phyloP scores from a whole-genome alignment of 2,797 vertebrate genomes.

The Triplophysa yarkandensis region DNA sequence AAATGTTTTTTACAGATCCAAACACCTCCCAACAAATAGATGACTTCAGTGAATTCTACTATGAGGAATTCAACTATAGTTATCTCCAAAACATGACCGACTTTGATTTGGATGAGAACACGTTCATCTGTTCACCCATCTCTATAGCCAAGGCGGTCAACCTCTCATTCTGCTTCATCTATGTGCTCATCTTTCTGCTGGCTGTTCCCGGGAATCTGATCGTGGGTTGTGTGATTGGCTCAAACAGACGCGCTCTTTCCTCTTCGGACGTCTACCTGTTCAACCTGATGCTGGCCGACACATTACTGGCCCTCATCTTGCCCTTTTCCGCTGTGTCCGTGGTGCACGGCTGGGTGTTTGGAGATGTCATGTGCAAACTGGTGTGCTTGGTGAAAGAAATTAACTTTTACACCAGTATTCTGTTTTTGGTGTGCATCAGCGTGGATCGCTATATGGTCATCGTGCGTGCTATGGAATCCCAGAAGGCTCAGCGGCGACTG shows the following conservation, averaged over 20 bases:
- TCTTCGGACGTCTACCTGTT: constrained; percentile 77
- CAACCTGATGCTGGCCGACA: constrained; percentile 75
- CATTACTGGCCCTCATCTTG: constrained; percentile 72
- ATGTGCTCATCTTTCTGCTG: constrained; percentile 66
- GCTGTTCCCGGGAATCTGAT: constrained; percentile 76
- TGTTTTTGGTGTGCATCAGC: constrained; percentile 80
- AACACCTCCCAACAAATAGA: constrained; percentile 17
- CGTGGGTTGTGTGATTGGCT: constrained; percentile 71
- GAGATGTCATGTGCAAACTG: constrained; percentile 72
- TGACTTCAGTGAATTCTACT: neutral
- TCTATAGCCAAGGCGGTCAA: neutral
- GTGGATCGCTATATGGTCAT: constrained; percentile 78
- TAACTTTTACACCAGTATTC: constrained; percentile 81
- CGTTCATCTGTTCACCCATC: neutral
- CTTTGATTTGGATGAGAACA: neutral
- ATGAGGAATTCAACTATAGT: constrained; percentile 49
- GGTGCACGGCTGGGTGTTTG: constrained; percentile 73
- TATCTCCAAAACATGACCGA: neutral
- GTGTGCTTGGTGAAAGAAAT: constrained; percentile 66
- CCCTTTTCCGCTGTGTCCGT: constrained; percentile 65
- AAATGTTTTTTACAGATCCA: constrained; percentile 24
- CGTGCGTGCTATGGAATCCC: constrained; percentile 63
- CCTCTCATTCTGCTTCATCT: constrained; percentile 51
- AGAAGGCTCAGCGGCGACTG: constrained; percentile 39
- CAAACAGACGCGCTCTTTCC: constrained; percentile 60